A percentile compares a stretch with the other conserved stretches of the same genome.
Evolutionary conservation across 2,888 invertebrate species (phyloP).

Genomic region (Myopa testacea): DNA sequence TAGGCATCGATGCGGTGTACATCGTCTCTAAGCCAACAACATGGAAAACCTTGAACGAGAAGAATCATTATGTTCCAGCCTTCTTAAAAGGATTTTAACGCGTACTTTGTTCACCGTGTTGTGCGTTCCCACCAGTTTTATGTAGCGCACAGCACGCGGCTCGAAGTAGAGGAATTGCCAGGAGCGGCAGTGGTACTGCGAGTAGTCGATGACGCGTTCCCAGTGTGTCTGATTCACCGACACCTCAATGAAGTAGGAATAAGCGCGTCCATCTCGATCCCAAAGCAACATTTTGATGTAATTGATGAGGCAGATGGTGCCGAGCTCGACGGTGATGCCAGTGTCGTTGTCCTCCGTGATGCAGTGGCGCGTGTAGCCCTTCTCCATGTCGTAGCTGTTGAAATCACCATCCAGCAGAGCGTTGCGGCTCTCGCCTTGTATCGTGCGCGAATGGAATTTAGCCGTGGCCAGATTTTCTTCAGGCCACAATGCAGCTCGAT

Average conservation of each 20-base stretch:
- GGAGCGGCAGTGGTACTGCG: slow-evolving; percentile 91
- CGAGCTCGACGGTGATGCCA: slow-evolving; percentile 88
- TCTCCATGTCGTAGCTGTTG: slow-evolving; percentile 90
- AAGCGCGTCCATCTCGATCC: slow-evolving; percentile 88
- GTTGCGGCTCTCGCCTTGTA: slow-evolving; percentile 89
- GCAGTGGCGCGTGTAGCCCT: slow-evolving; percentile 89
- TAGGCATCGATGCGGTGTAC: slow-evolving; percentile 82
- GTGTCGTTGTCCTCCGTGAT: slow-evolving; percentile 82
- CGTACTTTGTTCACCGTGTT: slow-evolving; percentile 92
- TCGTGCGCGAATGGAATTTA: slow-evolving; percentile 84
- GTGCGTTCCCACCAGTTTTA: slow-evolving; percentile 88
- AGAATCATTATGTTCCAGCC: not conserved
- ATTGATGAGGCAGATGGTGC: slow-evolving; percentile 90
- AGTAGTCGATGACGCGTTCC: slow-evolving; percentile 93
- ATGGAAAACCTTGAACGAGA: slow-evolving; percentile 79
- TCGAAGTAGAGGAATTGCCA: slow-evolving; percentile 97
- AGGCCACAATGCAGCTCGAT: slow-evolving; percentile 84
- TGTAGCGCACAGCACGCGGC: slow-evolving; percentile 86
- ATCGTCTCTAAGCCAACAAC: slow-evolving; percentile 92
- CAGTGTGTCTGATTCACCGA: slow-evolving; percentile 97
- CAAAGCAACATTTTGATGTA: slow-evolving; percentile 92
- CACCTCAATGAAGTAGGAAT: slow-evolving; percentile 74
- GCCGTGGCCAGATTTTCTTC: slow-evolving; percentile 93
- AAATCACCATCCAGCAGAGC: slow-evolving; percentile 91
- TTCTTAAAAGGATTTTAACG: not conserved